phyloP scores from a whole-genome alignment of 2,888 invertebrate genomes.

The Deilephila porcellus region DNA sequence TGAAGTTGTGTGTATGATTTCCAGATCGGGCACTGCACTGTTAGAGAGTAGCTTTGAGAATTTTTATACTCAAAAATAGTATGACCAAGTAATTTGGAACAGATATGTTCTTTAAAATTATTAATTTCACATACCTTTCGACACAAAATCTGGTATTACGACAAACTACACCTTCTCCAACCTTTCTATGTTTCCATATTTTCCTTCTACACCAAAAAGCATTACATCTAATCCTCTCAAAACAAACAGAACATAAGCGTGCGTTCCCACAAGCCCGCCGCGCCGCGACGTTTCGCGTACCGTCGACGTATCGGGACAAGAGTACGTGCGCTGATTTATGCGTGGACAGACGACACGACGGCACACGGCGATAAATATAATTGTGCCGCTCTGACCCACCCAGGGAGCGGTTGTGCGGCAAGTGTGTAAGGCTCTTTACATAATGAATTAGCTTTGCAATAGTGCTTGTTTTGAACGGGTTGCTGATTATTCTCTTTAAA shows the following conservation, averaged over 20 bases:
- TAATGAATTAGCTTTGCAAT: constrained; percentile 35
- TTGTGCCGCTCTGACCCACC: constrained; percentile 71
- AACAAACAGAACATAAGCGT: constrained; percentile 41
- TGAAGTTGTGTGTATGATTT: too few relatives aligned
- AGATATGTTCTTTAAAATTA: too few relatives aligned
- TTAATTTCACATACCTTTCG: too few relatives aligned
- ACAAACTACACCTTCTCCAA: too few relatives aligned
- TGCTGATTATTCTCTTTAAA: too few relatives aligned
- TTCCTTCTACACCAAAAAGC: too few relatives aligned
- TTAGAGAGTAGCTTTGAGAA: too few relatives aligned
- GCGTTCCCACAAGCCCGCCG: constrained; percentile 47
- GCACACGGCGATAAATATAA: constrained; percentile 72
- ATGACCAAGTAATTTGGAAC: too few relatives aligned
- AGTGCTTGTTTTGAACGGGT: background rate
- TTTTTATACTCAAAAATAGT: too few relatives aligned
- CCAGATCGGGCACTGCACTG: too few relatives aligned
- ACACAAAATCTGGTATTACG: too few relatives aligned
- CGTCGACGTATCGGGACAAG: constrained; percentile 52
- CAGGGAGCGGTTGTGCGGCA: constrained; percentile 60
- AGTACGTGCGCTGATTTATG: constrained; percentile 71
- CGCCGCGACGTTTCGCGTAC: constrained; percentile 24
- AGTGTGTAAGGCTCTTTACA: constrained; percentile 63
- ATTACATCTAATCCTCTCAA: background rate
- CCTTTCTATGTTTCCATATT: too few relatives aligned
- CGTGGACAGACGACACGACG: constrained; percentile 63